These are phyloP conservation scores for Agonopterix heracliana DNA, from an alignment of 2,888 invertebrate species.

Conservation along the genomic window DNA sequence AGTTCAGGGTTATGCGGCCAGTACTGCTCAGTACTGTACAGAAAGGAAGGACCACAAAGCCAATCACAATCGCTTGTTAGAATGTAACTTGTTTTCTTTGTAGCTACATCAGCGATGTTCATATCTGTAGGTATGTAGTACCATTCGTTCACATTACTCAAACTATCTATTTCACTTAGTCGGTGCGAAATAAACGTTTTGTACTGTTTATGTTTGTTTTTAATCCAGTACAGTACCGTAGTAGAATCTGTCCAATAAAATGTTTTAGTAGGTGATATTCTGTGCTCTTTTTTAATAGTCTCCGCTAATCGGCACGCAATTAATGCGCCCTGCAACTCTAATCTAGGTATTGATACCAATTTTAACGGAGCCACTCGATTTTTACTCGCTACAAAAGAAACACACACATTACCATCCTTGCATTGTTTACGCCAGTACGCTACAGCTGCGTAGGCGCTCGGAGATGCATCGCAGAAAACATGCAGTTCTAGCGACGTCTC, in stretches of 20 bases:
- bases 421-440: constrained; percentile 15
- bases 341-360: constrained; percentile 12
- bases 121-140: constrained; percentile 17
- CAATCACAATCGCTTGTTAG: constrained; percentile 4
- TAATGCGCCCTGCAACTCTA: constrained; percentile 11
- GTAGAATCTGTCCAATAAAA: constrained; percentile 17
- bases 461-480: constrained; percentile 24
- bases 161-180: constrained; percentile 13
- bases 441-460: constrained; percentile 18
- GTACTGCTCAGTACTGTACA: not conserved
- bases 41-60: constrained; percentile 11
- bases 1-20: constrained; percentile 3
- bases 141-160: constrained; percentile 15
- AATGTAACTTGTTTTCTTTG: constrained; percentile 7
- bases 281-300: constrained; percentile 6
- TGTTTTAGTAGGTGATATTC: not conserved
- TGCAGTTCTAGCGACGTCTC: constrained; percentile 19
- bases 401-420: constrained; percentile 9
- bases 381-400: constrained; percentile 15
- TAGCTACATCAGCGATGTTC: constrained; percentile 22
- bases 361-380: constrained; percentile 9
- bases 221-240: constrained; percentile 16
- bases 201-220: constrained; percentile 7
- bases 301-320: constrained; percentile 8
- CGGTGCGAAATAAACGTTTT: constrained; percentile 14